Evolutionary conservation across 2,888 invertebrate species (phyloP), one percentile per base, ranked within the genome.

Genomic region (Ornithoptera priamus): DNA sequence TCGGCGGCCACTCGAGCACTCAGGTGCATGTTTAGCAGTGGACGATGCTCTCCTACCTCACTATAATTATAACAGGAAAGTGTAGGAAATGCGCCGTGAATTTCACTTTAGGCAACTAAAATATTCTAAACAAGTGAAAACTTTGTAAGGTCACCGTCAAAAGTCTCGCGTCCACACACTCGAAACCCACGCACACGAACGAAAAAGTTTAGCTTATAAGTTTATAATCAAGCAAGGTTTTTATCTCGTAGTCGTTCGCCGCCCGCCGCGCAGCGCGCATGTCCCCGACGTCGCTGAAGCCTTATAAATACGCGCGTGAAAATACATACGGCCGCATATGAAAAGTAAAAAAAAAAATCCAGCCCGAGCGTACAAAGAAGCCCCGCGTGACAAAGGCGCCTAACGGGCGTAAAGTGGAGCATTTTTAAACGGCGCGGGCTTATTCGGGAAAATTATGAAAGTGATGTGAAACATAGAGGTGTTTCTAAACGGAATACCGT

Each of bases 171-270:
- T 82, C 80, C 88, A 86, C 89, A 89, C 86, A 80, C 79, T 81
- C 82, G 81, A 81, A 81, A 80, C 81, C 78, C 85, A 89, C 90
- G 84, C 92, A 91, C 92, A 90, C 90, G 75, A 79, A 84, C 79
- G 85, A 88, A 91, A 89, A 92, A 90, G 88, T 90, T 89, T 88
- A 91, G 89, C 92, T 91, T 89, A 91, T 91, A 92, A 92, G 90
- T 91, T 92, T 91, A 91, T 92, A 92, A 91, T 92, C 89, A 92
- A 90, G 86, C 88, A 85, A 83, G 86, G 92, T 92, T 92, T 92
- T 92, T 92, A 92, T 92, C 92, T 90, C 85, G 90, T 91, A 92
- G 92, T 92, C 90, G 89, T 81, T 85, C 85, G 86, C 84, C 86
- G 90, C 78, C 84, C 87, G 90, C 83, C 90, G 88, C 77, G 83